A percentile compares a stretch with the other conserved stretches of the same genome.
These are phyloP conservation scores for Numenius arquata DNA, from an alignment of 2,113 vertebrate species.

Conservation along the genomic window DNA sequence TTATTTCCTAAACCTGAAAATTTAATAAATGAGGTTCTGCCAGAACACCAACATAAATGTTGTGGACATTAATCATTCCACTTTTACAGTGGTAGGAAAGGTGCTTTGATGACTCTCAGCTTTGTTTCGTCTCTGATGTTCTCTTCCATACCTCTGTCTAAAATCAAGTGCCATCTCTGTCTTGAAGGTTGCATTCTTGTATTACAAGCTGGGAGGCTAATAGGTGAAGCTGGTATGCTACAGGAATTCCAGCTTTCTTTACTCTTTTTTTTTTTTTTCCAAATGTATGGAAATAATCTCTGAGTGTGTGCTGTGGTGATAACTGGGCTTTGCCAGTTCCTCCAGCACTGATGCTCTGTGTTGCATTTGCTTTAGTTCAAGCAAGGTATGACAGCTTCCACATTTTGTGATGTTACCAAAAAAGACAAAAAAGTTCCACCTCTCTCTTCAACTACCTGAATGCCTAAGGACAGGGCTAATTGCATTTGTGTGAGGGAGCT, in stretches of 20 bases:
- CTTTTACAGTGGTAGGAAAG: slow-evolving; percentile 23
- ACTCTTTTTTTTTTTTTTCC: not conserved
- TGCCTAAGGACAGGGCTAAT: not conserved
- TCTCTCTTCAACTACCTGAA: not conserved
- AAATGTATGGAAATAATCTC: slow-evolving; percentile 24
- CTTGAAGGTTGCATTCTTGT: not conserved
- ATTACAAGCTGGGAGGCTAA: slow-evolving; percentile 16
- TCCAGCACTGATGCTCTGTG: not conserved
- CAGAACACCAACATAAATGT: not conserved
- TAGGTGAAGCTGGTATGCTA: not conserved
- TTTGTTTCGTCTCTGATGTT: not conserved
- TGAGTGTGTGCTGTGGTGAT: not conserved
- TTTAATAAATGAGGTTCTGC: slow-evolving; percentile 3
- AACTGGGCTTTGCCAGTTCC: not conserved
- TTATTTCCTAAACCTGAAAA: slow-evolving; percentile 41
- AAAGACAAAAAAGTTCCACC: not conserved
- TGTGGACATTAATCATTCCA: not conserved
- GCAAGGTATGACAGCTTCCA: not conserved
- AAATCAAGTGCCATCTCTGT: not conserved
- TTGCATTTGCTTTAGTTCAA: not conserved
- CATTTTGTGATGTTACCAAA: not conserved
- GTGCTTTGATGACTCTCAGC: not conserved
- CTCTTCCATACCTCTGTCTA: not conserved
- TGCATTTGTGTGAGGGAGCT: not conserved
- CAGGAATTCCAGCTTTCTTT: not conserved